These are phyloP conservation scores for Ligdia adustata DNA, from an alignment of 2,888 invertebrate species.

Conservation along the genomic window DNA sequence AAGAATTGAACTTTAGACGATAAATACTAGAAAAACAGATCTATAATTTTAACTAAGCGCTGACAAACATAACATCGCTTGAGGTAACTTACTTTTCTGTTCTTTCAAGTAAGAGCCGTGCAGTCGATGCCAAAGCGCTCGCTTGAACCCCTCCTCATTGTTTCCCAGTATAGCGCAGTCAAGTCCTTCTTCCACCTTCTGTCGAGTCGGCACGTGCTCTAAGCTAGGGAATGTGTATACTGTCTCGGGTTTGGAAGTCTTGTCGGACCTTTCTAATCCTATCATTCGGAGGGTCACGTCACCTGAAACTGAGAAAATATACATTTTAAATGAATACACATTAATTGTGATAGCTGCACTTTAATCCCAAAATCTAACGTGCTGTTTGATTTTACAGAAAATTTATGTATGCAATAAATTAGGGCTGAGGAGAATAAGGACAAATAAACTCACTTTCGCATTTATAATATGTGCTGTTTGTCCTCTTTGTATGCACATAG, in stretches of 20 bases:
- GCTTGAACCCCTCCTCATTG: constrained; percentile 90
- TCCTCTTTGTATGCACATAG: no score
- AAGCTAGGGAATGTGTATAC: constrained; percentile 11
- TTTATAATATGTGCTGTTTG: no score
- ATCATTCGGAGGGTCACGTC: constrained; percentile 20
- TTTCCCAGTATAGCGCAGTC: constrained; percentile 7
- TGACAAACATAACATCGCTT: neutral
- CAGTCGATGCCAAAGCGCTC: constrained; percentile 92
- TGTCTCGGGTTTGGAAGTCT: neutral
- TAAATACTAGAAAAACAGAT: no score
- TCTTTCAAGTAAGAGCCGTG: constrained; percentile 95
- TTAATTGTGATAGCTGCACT: no score
- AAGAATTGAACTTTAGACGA: no score
- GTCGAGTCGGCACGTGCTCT: constrained; percentile 6
- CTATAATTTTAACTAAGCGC: neutral
- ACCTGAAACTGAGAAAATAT: neutral
- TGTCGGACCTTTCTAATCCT: constrained; percentile 12
- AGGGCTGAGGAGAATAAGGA: no score
- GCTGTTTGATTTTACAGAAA: no score
- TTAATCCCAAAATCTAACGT: no score
- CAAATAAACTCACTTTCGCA: no score
- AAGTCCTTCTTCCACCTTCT: constrained; percentile 5
- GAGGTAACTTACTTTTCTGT: constrained; percentile 89
- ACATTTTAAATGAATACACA: neutral
- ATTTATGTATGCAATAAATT: no score